phyloP scores from a whole-genome alignment of 1,140 invertebrate species.

The Acyrthosiphon pisum region DNA sequence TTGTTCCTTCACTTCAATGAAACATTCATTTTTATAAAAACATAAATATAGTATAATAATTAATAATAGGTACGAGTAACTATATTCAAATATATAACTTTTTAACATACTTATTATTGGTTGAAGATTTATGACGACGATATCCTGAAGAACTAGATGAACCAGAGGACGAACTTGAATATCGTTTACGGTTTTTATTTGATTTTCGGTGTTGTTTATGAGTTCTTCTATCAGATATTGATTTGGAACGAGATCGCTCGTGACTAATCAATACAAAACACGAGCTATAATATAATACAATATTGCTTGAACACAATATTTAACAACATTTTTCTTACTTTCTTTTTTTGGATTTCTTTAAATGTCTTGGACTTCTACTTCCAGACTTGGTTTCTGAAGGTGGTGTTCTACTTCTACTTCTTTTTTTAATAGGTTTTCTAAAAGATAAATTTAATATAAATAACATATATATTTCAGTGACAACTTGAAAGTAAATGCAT shows the following conservation, averaged over 20 bases:
- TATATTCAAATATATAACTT: neutral
- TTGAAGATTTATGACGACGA: constrained; percentile 53
- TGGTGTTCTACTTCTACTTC: constrained; percentile 54
- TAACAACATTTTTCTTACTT: constrained; percentile 21
- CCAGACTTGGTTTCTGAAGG: constrained; percentile 48
- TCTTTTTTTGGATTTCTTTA: constrained; percentile 48
- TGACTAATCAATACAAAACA: constrained; percentile 10
- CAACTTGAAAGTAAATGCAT: neutral
- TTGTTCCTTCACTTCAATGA: neutral
- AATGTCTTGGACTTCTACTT: constrained; percentile 50
- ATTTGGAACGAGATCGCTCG: constrained; percentile 45
- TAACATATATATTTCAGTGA: neutral
- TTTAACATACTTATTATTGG: constrained; percentile 45
- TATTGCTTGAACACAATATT: neutral
- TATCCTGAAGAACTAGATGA: constrained; percentile 54
- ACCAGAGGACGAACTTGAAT: constrained; percentile 42
- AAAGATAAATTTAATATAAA: neutral
- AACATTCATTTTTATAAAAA: neutral
- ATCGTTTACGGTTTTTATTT: constrained; percentile 38
- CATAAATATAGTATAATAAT: neutral
- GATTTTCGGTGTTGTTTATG: constrained; percentile 48
- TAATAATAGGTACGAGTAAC: neutral
- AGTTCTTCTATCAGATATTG: constrained; percentile 46
- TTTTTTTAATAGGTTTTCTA: constrained; percentile 51
- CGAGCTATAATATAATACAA: neutral